These are phyloP conservation scores for Morone saxatilis DNA, from an alignment of 2,113 vertebrate species.

Conservation along the genomic window DNA sequence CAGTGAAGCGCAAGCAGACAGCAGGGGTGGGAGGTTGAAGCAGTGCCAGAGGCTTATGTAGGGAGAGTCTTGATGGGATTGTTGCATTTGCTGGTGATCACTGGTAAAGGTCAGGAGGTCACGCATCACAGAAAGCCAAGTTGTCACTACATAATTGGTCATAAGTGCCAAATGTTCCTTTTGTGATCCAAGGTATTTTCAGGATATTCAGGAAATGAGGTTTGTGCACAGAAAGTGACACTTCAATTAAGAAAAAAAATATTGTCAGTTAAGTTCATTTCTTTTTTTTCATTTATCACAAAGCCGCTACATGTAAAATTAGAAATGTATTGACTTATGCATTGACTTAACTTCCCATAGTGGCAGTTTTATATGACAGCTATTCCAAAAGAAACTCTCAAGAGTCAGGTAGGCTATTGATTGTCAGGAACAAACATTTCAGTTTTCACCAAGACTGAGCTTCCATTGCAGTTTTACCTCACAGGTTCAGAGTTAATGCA, in stretches of 20 bases:
- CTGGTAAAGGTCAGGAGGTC: slow-evolving; percentile 51
- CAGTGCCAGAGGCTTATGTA: slow-evolving; percentile 22
- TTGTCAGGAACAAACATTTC: not conserved
- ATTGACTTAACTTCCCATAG: not conserved
- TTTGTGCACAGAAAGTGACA: not conserved
- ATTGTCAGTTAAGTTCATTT: no score
- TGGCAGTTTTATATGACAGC: not conserved
- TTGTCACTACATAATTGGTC: not conserved
- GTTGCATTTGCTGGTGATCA: slow-evolving; percentile 13
- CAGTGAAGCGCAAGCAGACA: slow-evolving; percentile 44
- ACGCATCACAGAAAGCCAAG: not conserved
- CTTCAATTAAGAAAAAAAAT: not conserved
- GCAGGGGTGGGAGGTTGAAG: slow-evolving; percentile 37
- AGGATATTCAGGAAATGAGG: not conserved
- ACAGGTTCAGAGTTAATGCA: not conserved
- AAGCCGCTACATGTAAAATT: not conserved
- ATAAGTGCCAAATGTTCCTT: not conserved
- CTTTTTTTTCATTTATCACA: not conserved
- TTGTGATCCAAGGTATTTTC: not conserved
- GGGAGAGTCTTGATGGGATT: slow-evolving; percentile 16
- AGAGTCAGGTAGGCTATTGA: not conserved
- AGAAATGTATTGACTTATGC: not conserved
- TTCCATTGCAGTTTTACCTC: no score
- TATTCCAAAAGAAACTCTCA: not conserved
- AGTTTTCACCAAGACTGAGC: not conserved